These are phyloP conservation scores for Drosophila mettleri DNA, from an alignment of 2,888 invertebrate species.

Conservation along the genomic window DNA sequence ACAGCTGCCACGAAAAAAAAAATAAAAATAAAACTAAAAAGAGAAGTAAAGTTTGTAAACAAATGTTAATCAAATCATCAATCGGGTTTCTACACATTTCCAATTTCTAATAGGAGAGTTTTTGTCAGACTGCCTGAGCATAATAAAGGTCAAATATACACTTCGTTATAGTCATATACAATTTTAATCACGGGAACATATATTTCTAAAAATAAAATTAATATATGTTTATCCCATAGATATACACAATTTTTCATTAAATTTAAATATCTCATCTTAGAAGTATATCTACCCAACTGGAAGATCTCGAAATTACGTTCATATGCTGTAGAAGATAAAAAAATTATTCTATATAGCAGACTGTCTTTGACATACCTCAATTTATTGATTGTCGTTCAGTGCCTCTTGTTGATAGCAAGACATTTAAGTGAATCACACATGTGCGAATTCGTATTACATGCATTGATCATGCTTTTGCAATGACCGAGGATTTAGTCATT, in stretches of 20 bases:
- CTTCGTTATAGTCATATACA: neutral
- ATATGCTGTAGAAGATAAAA: no score
- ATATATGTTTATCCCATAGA: neutral
- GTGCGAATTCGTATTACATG: conserved; percentile 17
- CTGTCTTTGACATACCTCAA: no score
- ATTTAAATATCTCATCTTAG: no score
- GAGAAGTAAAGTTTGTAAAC: conserved; percentile 38
- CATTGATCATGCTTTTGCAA: conserved; percentile 8
- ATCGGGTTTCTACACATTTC: conserved; percentile 39
- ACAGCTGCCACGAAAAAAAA: neutral
- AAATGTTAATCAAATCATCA: conserved; percentile 51
- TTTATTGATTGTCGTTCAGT: conserved; percentile 13
- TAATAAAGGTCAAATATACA: conserved; percentile 31
- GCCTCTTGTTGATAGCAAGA: neutral
- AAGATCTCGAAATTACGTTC: no score
- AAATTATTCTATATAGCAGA: conserved; percentile 22
- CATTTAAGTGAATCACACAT: conserved; percentile 8
- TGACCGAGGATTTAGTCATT: conserved; percentile 28
- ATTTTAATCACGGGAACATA: neutral
- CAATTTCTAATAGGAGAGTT: conserved; percentile 17
- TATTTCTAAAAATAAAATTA: neutral
- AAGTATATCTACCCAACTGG: conserved; percentile 5
- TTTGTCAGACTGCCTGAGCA: conserved; percentile 4
- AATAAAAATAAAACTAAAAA: neutral
- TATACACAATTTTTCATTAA: no score